Evolutionary conservation across 64 coral and sea anemone species (phyloP).

Genomic region (Trachythela sp.): DNA sequence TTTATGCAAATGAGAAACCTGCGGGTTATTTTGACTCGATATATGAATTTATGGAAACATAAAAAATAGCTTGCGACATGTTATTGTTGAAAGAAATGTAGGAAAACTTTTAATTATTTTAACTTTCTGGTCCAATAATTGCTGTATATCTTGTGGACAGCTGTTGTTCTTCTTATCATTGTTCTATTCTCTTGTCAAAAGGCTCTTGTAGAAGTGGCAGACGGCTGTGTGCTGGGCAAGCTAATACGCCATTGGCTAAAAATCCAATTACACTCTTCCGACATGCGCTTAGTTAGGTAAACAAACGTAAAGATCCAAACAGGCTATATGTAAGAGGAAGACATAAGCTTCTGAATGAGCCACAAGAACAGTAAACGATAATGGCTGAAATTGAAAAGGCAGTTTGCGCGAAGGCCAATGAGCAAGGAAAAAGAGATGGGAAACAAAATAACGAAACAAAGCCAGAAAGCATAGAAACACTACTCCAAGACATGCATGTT

Average conservation of each 20-base stretch:
- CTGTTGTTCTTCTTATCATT: neutral
- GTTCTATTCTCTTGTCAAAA: neutral
- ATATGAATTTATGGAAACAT: neutral
- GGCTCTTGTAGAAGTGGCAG: neutral
- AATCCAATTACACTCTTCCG: neutral
- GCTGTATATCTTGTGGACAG: neutral
- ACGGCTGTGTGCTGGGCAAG: neutral
- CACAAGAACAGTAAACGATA: neutral
- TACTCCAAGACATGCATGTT: neutral
- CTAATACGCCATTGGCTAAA: neutral
- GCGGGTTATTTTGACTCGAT: neutral
- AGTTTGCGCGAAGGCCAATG: neutral
- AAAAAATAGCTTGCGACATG: too few species aligned
- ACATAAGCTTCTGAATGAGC: neutral
- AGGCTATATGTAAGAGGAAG: too few species aligned
- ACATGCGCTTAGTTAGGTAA: neutral
- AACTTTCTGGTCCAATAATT: too few species aligned
- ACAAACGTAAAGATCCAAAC: neutral
- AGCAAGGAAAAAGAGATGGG: neutral
- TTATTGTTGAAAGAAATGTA: too few species aligned
- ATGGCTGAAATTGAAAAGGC: neutral
- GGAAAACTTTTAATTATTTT: too few species aligned
- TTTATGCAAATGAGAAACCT: neutral
- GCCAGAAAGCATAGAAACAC: neutral
- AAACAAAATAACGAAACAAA: neutral